A percentile compares a stretch with the other conserved stretches of the same genome.
Evolutionary conservation across 2,113 vertebrate species (phyloP).

Genomic region (Neomonachus schauinslandi): DNA sequence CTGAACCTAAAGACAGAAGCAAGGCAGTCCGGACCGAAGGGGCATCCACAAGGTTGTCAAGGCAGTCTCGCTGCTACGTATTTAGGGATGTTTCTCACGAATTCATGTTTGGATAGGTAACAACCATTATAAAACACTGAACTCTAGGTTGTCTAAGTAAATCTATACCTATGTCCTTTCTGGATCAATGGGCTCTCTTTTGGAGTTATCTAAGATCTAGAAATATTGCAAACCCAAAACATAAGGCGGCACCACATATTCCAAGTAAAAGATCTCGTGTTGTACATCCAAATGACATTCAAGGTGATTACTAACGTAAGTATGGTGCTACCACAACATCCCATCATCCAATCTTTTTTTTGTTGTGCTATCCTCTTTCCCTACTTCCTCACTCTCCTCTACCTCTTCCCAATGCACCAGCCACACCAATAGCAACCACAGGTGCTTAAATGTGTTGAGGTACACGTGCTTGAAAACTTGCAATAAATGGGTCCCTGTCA

Average conservation of each 20-base stretch:
- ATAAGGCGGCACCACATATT: neutral
- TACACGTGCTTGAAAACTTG: neutral
- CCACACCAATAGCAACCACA: neutral
- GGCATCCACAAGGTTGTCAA: neutral
- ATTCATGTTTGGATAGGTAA: slow-evolving; percentile 8
- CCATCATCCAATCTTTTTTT: neutral
- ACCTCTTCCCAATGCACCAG: neutral
- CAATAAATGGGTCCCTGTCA: neutral
- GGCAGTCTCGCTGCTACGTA: neutral
- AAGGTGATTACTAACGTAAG: neutral
- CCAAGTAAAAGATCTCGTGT: neutral
- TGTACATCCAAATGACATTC: neutral
- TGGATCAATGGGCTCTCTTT: neutral
- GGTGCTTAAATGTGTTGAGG: neutral
- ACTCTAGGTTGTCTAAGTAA: neutral
- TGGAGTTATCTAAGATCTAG: neutral
- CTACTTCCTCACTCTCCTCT: neutral
- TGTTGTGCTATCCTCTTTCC: neutral
- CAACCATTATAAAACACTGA: neutral
- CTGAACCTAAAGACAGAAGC: neutral
- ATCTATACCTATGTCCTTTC: neutral
- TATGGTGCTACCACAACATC: neutral
- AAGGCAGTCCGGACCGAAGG: neutral
- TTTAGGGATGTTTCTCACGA: neutral
- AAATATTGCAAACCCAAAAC: neutral